A percentile compares a stretch with the other conserved stretches of the same genome.
These are phyloP conservation scores for Excalfactoria chinensis DNA, from an alignment of 2,113 vertebrate species.

Conservation along the genomic window DNA sequence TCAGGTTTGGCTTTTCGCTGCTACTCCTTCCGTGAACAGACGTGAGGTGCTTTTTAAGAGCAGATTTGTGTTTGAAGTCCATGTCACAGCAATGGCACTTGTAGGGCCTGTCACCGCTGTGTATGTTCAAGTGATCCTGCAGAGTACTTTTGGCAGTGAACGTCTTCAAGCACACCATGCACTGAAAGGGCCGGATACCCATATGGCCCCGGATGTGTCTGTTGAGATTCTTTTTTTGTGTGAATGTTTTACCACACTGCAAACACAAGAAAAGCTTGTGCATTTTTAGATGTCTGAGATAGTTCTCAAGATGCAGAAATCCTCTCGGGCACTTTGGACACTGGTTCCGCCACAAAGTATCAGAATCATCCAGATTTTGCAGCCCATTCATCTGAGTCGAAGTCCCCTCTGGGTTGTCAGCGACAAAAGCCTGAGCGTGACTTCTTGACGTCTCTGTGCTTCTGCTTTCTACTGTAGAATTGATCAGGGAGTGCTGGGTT, in stretches of 20 bases:
- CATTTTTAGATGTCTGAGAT: constrained; percentile 88
- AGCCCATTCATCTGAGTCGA: constrained; percentile 48
- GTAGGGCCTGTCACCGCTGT: constrained; percentile 83
- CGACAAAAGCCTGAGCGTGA: constrained; percentile 70
- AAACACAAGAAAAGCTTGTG: constrained; percentile 87
- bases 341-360: constrained; percentile 80
- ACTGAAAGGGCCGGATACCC: constrained; percentile 87
- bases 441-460: constrained; percentile 73
- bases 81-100: constrained; percentile 85
- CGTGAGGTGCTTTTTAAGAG: constrained; percentile 86
- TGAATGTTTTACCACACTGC: constrained; percentile 88
- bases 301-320: constrained; percentile 89
- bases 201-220: constrained; percentile 86
- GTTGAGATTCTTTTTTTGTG: constrained; percentile 86
- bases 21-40: constrained; percentile 83
- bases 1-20: constrained; percentile 74
- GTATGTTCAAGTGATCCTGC: constrained; percentile 89
- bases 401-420: constrained; percentile 73
- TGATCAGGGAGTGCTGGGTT: constrained; percentile 85
- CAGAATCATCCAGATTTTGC: constrained; percentile 70
- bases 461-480: constrained; percentile 85
- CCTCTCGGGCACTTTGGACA: constrained; percentile 86
- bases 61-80: constrained; percentile 87
- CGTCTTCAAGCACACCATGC: constrained; percentile 87
- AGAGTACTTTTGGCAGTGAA: constrained; percentile 88